A percentile compares a stretch with the other conserved stretches of the same genome.
Conservation (phyloP, 2,797 vertebrate species). For the Helarctos malayanus region DNA sequence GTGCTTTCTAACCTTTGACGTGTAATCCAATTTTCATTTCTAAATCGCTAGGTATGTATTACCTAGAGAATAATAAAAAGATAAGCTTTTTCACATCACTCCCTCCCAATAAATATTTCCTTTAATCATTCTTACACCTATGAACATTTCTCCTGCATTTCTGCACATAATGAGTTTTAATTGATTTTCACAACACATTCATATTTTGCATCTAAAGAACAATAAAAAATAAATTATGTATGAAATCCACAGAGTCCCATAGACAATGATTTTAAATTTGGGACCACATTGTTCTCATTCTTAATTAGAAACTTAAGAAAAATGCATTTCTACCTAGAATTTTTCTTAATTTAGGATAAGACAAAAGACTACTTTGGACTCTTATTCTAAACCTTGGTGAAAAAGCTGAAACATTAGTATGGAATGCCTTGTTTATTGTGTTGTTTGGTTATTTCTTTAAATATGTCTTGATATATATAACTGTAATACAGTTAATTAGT, state of each 20-base stretch:
- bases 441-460: neutral
- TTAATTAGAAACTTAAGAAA: constrained; percentile 31
- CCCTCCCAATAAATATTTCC: neutral
- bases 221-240: constrained; percentile 42
- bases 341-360: neutral
- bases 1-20: neutral
- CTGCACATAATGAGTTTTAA: constrained; percentile 39
- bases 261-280: constrained; percentile 43
- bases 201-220: constrained; percentile 44
- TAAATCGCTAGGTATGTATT: neutral
- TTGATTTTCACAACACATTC: constrained; percentile 33
- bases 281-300: neutral
- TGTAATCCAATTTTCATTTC: neutral
- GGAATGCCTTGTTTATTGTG: neutral
- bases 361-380: neutral
- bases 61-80: constrained; percentile 2
- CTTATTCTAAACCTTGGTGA: neutral
- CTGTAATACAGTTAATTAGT: neutral
- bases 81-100: neutral
- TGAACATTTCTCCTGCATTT: neutral
- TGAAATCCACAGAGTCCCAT: neutral
- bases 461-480: neutral
- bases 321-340: neutral
- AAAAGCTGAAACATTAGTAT: neutral
- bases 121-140: constrained; percentile 39